Base-by-base conservation (phyloP, 2,888 invertebrate genomes). In the Gymnoscelis rufifasciata region DNA sequence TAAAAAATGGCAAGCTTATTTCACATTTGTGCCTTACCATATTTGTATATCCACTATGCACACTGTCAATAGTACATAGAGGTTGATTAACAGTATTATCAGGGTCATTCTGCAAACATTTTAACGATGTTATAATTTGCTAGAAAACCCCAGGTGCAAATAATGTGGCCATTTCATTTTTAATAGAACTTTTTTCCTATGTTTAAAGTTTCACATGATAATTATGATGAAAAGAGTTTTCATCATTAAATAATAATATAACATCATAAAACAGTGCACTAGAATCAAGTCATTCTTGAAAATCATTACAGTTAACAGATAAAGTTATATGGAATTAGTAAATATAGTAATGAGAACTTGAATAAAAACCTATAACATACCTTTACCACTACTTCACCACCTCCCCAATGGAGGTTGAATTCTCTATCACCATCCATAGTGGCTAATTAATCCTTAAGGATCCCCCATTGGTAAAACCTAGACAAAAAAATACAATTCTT, bases 381-480 rank as follows among this genome's bases (percentile, higher is more conserved):
- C 78, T 87, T 83, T 1, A 79, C 75, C 55, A 76, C 79, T 38
- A 79, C 77, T 55, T 79, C 83, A 51, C 83, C 84, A 62, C 78
- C 81, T 66, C 78, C 81, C 88, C 88, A 88, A 7, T 83, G 86
- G 66, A 88, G 82, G 59, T 73, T 74, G 57, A 83, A 88, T 30
- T 81, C 83, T 49, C 69, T 69, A 51, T 76, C 84, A 43, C 69
- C 74, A 51, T 83, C 83, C 84, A 83, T 84, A 43, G 40, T 72
- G 43, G 43, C 31, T 51, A 59, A 52, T 19, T 19, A 19, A 19
- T 19, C 19, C 19, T 40, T 54, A 62, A 51, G 57, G 57, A 47
- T 62, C 26, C 30, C 38, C 64, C 69, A 73, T 74, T 55, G 43
- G 62, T 57, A 51, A 36, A 45, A 49, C 35, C 38, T 33, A 2